These are phyloP conservation scores for Metacarcinus magister DNA, from an alignment of 2,888 invertebrate species.

Conservation along the genomic window DNA sequence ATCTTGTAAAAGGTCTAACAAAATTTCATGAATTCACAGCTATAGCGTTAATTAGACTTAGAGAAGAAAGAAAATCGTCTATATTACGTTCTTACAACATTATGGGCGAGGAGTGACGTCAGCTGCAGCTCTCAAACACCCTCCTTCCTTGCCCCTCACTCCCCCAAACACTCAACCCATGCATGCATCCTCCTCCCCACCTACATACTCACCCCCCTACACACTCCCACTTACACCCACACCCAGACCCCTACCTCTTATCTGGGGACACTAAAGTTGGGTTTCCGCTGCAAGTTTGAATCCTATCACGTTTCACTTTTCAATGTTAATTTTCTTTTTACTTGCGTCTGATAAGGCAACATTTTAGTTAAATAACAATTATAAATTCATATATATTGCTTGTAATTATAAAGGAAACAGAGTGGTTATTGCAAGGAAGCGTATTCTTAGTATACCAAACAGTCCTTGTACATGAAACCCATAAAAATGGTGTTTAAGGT, in stretches of 20 bases:
- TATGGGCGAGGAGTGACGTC: not conserved
- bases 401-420: not conserved
- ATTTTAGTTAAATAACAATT: not conserved
- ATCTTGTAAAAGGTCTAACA: not conserved
- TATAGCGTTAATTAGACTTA: not conserved
- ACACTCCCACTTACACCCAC: not conserved
- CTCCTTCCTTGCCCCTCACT: not conserved
- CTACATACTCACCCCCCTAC: not conserved
- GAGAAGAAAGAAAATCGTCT: not conserved
- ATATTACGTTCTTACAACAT: not conserved
- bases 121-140: not conserved
- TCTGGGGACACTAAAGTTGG: conserved; percentile 7
- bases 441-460: not conserved
- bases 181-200: not conserved
- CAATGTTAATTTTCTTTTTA: not conserved
- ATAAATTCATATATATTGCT: not conserved
- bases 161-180: not conserved
- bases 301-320: conserved; percentile 21
- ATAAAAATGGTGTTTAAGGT: not conserved
- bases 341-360: not conserved
- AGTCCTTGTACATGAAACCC: not conserved
- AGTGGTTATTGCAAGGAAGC: not conserved
- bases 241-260: not conserved
- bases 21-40: not conserved
- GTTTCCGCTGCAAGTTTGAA: conserved; percentile 5